Base-by-base conservation (phyloP, 2,797 vertebrate genomes). In the Alca torda region DNA sequence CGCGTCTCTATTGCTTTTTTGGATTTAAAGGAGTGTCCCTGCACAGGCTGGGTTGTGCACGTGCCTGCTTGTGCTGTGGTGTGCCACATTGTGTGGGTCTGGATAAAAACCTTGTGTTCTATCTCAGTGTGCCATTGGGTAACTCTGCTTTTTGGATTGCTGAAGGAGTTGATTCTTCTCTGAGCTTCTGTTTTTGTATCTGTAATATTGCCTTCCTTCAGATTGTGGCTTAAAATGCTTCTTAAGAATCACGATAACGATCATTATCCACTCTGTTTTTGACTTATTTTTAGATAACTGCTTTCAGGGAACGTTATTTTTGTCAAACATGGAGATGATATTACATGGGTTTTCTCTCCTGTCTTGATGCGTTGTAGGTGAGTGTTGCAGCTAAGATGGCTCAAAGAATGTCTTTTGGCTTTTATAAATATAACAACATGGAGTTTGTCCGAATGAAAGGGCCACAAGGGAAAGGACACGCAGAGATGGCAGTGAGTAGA, bases 391-490 rank as follows among this genome's bases (percentile, higher is more conserved):
- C 99, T 6, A 99, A 99, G 92, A 99, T 99, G 99, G 99, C 99
- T 3, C 99, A 99, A 97, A 98, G 98, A 74, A 99, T 99, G 99
- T 99, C 99, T 0, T 99, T 99, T 3, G 99, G 99, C 96, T 99
- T 99, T 97, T 99, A 99, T 96, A 99, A 99, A 81, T 99, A 99
- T 96, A 99, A 98, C 98, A 99, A 99, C 98, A 99, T 99, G 99
- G 99, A 99, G 98, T 99, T 99, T 65, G 99, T 99, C 87, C 98
- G 99, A 94, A 99, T 99, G 99, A 99, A 99, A 95, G 99, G 99
- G 9, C 99, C 99, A 0, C 99, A 99, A 96, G 99, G 99, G 74
- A 99, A 99, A 96, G 99, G 99, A 60, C 99, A 99, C 0, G 99
- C 99, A 0, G 99, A 99, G 97, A 99, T 99, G 99, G 99, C 99